These are phyloP conservation scores for Rynchops niger DNA, from an alignment of 2,113 vertebrate species.

Conservation along the genomic window DNA sequence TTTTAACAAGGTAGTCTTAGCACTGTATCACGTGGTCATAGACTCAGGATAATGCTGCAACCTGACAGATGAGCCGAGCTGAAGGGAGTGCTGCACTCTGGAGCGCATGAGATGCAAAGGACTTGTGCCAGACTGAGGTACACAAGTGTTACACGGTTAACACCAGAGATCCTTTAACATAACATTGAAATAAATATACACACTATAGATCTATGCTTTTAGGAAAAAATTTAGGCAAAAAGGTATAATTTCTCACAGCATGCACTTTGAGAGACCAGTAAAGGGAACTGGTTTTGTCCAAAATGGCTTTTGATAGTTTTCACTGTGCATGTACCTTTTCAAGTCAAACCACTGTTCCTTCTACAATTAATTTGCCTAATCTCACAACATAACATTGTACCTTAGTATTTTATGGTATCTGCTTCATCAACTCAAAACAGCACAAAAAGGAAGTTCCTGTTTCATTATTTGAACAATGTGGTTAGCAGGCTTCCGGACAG, in stretches of 20 bases:
- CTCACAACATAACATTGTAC: rapidly evolving
- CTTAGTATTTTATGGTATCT: not conserved
- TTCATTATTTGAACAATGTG: not conserved
- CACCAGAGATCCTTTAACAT: not conserved
- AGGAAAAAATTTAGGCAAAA: not conserved
- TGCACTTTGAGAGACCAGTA: rapidly evolving
- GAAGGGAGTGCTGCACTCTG: not conserved
- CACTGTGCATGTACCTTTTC: not conserved
- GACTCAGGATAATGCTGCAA: not conserved
- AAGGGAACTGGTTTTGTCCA: not conserved
- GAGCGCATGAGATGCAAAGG: rapidly evolving
- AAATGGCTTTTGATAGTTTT: not conserved
- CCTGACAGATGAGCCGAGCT: rapidly evolving
- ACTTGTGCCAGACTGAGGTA: not conserved
- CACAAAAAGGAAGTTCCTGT: not conserved
- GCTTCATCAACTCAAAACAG: not conserved
- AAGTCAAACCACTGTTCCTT: not conserved
- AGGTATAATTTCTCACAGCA: not conserved
- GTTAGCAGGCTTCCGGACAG: not conserved
- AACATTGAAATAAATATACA: not conserved
- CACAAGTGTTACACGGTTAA: not conserved
- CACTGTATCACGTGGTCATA: rapidly evolving
- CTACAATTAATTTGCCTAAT: not conserved
- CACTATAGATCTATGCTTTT: not conserved
- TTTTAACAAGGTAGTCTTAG: not conserved